Conservation (phyloP, 2,888 invertebrate species). For the Agrotis segetum region DNA sequence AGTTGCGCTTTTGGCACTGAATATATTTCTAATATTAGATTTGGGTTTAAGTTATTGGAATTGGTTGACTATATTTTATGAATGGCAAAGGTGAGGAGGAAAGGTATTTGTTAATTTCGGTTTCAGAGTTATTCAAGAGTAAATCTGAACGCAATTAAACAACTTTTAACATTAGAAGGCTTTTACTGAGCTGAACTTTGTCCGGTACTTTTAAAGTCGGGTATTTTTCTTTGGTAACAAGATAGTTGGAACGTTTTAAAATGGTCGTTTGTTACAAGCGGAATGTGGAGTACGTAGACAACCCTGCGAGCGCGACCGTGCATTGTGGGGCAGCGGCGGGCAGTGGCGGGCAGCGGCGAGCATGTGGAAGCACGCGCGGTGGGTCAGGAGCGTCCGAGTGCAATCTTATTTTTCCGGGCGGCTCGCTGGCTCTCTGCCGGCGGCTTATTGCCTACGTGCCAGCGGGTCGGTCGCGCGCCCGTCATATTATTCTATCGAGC, state of each 20-base stretch:
- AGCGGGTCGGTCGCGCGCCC: constrained; percentile 82
- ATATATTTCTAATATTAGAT: constrained; percentile 59
- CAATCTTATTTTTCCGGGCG: constrained; percentile 89
- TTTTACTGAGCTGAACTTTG: not conserved
- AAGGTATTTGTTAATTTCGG: not conserved
- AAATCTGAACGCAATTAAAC: not conserved
- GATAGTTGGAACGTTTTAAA: constrained; percentile 52
- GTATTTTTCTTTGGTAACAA: constrained; percentile 44
- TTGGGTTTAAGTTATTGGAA: constrained; percentile 43
- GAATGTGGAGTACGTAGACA: constrained; percentile 56
- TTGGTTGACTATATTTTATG: constrained; percentile 25
- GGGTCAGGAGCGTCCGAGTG: constrained; percentile 76
- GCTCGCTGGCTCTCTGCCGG: constrained; percentile 85
- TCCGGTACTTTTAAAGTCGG: constrained; percentile 4
- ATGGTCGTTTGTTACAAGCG: constrained; percentile 50
- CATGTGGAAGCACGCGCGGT: constrained; percentile 79
- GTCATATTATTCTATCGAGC: constrained; percentile 90
- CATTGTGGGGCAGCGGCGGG: constrained; percentile 45
- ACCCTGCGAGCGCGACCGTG: constrained; percentile 36
- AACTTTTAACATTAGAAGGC: not conserved
- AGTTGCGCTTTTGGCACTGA: constrained; percentile 59
- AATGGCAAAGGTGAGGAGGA: not conserved
- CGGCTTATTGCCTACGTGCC: constrained; percentile 91
- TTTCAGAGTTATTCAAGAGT: not conserved
- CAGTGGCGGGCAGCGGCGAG: constrained; percentile 57